These are phyloP conservation scores for Shinisaurus crocodilurus DNA, from an alignment of 2,113 vertebrate species.

Conservation along the genomic window DNA sequence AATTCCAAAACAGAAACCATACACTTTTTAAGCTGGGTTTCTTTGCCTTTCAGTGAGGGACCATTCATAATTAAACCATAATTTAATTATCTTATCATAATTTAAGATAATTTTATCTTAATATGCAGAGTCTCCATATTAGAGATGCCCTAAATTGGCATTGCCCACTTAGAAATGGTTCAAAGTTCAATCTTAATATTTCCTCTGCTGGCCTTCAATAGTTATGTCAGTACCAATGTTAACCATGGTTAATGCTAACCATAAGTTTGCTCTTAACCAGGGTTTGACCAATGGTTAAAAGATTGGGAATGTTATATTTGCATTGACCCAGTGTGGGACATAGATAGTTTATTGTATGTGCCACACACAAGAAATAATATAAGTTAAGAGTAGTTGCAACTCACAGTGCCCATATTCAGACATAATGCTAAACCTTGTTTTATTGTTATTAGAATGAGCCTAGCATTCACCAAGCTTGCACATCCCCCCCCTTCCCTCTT, in stretches of 20 bases:
- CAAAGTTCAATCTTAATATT: background rate
- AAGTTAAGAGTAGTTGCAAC: background rate
- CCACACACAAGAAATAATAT: background rate
- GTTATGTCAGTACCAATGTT: too few relatives aligned
- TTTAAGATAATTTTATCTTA: too few relatives aligned
- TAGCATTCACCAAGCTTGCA: too few relatives aligned
- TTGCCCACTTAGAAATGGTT: background rate
- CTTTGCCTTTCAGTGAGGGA: background rate
- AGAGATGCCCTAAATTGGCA: background rate
- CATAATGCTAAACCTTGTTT: too few relatives aligned
- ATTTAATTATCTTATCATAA: too few relatives aligned
- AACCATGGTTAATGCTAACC: too few relatives aligned
- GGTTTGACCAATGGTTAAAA: background rate
- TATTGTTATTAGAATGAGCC: too few relatives aligned
- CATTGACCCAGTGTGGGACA: background rate
- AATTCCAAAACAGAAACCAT: background rate
- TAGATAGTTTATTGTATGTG: background rate
- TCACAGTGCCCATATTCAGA: too few relatives aligned
- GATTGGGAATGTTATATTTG: background rate
- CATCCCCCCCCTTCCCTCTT: too few relatives aligned
- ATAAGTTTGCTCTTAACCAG: background rate
- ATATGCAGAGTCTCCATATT: background rate
- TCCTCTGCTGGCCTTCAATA: background rate
- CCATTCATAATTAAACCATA: background rate
- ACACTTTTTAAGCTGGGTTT: too few relatives aligned